These are phyloP conservation scores for Brachionus sp. DNA, from an alignment of 1,140 invertebrate species.

Conservation along the genomic window DNA sequence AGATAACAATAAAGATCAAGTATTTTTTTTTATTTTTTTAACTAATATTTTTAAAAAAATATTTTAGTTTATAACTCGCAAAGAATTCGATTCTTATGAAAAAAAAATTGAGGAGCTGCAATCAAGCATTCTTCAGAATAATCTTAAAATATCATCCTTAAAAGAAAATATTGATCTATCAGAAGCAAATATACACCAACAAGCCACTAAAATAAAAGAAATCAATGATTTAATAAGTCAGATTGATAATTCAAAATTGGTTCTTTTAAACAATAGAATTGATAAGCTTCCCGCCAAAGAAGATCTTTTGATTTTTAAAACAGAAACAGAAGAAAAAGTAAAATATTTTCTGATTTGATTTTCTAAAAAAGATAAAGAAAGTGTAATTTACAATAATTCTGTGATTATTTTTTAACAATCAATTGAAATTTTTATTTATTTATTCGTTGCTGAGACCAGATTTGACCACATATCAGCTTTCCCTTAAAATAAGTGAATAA, in stretches of 20 bases:
- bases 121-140: not conserved
- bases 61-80: not conserved
- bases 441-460: too few relatives aligned
- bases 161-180: not conserved
- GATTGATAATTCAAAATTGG: not conserved
- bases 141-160: not conserved
- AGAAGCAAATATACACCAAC: not conserved
- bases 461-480: too few relatives aligned
- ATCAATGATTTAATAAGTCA: not conserved
- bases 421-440: too few relatives aligned
- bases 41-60: not conserved
- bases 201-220: conserved; percentile 6
- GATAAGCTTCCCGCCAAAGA: not conserved
- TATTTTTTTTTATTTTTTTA: not conserved
- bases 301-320: not conserved
- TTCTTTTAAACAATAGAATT: not conserved
- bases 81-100: not conserved
- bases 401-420: too few relatives aligned
- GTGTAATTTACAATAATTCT: too few relatives aligned
- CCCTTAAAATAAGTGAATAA: too few relatives aligned
- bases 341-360: not conserved
- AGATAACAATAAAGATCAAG: not conserved
- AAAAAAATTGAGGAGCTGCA: not conserved
- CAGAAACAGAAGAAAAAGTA: not conserved
- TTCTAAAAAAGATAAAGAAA: too few relatives aligned